A percentile compares a stretch with the other conserved stretches of the same genome.
Conservation (phyloP, 2,888 invertebrate species). For the Carcina quercana region DNA sequence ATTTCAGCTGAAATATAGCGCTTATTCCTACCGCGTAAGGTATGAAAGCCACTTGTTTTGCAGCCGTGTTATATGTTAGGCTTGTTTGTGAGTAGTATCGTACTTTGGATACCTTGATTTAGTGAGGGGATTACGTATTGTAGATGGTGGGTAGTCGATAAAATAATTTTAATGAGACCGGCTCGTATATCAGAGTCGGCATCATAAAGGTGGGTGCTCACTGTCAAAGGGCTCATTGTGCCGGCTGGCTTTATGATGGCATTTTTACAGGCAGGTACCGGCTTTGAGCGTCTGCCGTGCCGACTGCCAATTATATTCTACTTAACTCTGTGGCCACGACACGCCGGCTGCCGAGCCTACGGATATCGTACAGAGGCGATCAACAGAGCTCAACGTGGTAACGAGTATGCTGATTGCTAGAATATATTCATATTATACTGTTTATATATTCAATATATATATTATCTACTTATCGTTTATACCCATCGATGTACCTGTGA, state of each 20-base stretch:
- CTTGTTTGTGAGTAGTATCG: slow-evolving; percentile 45
- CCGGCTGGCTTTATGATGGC: slow-evolving; percentile 67
- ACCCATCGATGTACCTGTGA: too few species aligned
- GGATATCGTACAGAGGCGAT: too few species aligned
- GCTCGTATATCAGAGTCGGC: slow-evolving; percentile 65
- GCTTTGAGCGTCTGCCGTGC: slow-evolving; percentile 60
- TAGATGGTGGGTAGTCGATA: slow-evolving; percentile 61
- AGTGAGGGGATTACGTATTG: slow-evolving; percentile 49
- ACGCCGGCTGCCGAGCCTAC: neutral
- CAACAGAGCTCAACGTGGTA: too few species aligned
- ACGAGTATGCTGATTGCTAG: too few species aligned
- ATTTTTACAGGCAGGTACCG: slow-evolving; percentile 71
- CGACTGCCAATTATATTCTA: slow-evolving; percentile 72
- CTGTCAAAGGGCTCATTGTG: slow-evolving; percentile 72
- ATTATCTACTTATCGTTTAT: too few species aligned
- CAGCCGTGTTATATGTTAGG: slow-evolving; percentile 56
- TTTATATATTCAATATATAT: too few species aligned
- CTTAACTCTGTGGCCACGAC: slow-evolving; percentile 49
- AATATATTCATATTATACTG: too few species aligned
- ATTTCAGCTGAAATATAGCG: neutral
- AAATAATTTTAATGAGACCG: slow-evolving; percentile 67
- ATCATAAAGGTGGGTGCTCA: slow-evolving; percentile 67
- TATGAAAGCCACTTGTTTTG: too few species aligned
- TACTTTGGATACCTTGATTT: slow-evolving; percentile 53
- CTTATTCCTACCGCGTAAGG: too few species aligned